Base-by-base conservation (phyloP, 2,113 vertebrate species). In the Rutilus rutilus region DNA sequence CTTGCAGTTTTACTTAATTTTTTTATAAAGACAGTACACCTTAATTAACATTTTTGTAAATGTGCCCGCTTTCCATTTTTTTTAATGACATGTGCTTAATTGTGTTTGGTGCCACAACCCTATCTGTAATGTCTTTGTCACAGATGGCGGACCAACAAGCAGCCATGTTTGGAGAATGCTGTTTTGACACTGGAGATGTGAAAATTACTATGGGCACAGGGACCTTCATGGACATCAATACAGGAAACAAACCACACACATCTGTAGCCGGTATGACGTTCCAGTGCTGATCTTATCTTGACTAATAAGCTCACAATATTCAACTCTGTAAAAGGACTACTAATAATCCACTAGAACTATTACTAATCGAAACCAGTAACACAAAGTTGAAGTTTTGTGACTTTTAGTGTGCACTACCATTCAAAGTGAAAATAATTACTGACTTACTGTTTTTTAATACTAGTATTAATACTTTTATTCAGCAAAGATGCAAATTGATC, bases 161-260 rank as follows among this genome's bases (percentile, higher is more conserved):
- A 8, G 98, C 97, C 64, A 97, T 98, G 97, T 99, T 99, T 92
- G 98, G 98, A 75, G 96, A 99, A 83, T 99, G 98, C 92, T 99
- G 98, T 91, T 99, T 99, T 91, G 94, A 96, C 8, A 88, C 88
- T 0, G 98, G 98, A 64, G 97, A 98, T 47, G 94, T 98, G 82
- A 99, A 99, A 88, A 89, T 99, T 89, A 99, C 98, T 1, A 97
- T 99, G 97, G 98, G 98, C 89, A 99, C 97, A 0, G 98, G 98
- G 42, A 96, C 97, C 3, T 99, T 99, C 91, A 95, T 99, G 96
- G 91, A 97, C 83, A 97, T 99, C 87, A 99, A 99, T 91, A 99
- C 97, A 7, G 98, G 98, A 84, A 94, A 85, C 83, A 94, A 91
- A 82, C 95, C 95, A 36, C 96, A 97, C 85, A 94, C 95, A 0